Conservation (phyloP, 2,888 invertebrate species). For the Teleogryllus oceanicus region DNA sequence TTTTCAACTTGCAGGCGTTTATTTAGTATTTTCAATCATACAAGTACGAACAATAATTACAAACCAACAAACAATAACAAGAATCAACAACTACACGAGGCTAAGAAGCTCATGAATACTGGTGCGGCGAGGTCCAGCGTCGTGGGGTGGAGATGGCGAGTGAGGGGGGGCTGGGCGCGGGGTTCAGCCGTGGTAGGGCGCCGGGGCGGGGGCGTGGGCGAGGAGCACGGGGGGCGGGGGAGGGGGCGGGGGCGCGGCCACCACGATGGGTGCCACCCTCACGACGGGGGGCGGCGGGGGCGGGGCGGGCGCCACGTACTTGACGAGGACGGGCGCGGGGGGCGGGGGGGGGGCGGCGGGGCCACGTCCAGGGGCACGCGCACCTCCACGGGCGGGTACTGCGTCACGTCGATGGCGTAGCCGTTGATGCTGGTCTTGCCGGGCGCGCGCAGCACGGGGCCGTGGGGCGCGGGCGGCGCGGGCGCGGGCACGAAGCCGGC, state of each 20-base stretch:
- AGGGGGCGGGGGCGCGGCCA: not conserved
- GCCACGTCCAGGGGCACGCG: not conserved
- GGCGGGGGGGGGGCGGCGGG: not conserved
- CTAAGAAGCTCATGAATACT: not conserved
- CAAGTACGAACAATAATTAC: constrained; percentile 2
- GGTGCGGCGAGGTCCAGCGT: not conserved
- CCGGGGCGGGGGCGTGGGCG: not conserved
- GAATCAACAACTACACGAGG: not conserved
- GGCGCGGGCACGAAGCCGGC: not conserved
- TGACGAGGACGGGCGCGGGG: not conserved
- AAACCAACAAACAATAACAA: constrained; percentile 4
- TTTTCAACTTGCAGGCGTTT: constrained; percentile 6
- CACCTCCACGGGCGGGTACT: constrained; percentile 6
- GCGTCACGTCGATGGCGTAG: not conserved
- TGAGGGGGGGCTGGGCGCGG: not conserved
- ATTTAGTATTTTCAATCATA: not conserved
- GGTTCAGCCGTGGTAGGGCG: constrained; percentile 6
- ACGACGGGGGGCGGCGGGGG: not conserved
- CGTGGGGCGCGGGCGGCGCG: not conserved
- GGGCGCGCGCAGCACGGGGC: not conserved
- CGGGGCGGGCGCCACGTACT: not conserved
- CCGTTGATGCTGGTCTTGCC: constrained; percentile 9
- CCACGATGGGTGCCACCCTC: not conserved
- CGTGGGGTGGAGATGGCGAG: too few species aligned
- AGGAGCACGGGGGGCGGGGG: not conserved